A percentile compares a stretch with the other conserved stretches of the same genome.
phyloP scores from a whole-genome alignment of 1,140 invertebrate species.

The Conopomorpha cramerella region DNA sequence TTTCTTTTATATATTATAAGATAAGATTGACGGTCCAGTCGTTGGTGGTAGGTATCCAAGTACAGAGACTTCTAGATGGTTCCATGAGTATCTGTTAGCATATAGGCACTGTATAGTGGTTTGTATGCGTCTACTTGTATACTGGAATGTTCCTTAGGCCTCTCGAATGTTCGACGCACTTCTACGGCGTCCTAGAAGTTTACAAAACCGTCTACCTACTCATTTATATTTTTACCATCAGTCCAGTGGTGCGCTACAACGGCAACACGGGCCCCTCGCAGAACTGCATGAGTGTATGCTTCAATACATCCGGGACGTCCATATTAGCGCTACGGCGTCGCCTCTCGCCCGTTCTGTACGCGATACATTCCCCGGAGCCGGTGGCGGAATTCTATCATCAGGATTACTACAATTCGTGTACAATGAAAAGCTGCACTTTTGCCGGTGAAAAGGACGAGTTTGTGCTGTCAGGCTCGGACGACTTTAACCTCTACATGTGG shows the following conservation, averaged over 20 bases:
- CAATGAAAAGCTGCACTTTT: constrained; percentile 96
- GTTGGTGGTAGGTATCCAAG: too few relatives aligned
- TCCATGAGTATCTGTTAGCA: too few relatives aligned
- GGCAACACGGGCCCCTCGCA: constrained; percentile 66
- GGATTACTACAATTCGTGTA: constrained; percentile 94
- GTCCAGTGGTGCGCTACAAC: constrained; percentile 73
- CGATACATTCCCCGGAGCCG: constrained; percentile 67
- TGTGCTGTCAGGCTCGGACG: constrained; percentile 90
- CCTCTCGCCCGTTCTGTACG: constrained; percentile 83
- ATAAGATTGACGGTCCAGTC: too few relatives aligned
- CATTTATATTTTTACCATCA: constrained; percentile 18
- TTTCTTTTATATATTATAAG: too few relatives aligned
- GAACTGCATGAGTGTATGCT: constrained; percentile 91
- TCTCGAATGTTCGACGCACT: too few relatives aligned
- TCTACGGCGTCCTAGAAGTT: too few relatives aligned
- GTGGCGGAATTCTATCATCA: constrained; percentile 86
- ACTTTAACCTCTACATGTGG: constrained; percentile 96
- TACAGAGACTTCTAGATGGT: too few relatives aligned
- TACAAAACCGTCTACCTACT: too few relatives aligned
- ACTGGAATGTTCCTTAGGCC: too few relatives aligned
- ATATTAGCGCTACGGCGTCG: constrained; percentile 84
- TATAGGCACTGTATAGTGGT: too few relatives aligned
- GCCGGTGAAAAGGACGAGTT: constrained; percentile 89
- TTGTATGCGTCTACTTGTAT: too few relatives aligned
- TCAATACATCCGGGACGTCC: constrained; percentile 77